Evolutionary conservation across 2,888 invertebrate species (phyloP), one percentile per base, ranked within the genome.

Genomic region (Standfussiana lucernea): DNA sequence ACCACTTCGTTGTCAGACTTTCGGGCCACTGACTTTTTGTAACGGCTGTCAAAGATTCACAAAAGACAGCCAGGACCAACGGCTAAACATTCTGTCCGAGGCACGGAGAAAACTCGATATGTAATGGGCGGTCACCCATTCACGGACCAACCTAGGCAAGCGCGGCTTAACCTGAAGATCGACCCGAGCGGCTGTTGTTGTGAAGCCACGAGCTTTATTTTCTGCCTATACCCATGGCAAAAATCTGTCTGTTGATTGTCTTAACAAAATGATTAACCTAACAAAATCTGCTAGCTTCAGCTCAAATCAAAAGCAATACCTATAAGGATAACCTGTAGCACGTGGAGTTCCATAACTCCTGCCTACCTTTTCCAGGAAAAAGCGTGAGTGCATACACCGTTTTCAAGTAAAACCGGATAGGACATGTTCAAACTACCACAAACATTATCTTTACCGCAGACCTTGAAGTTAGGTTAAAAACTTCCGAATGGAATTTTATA

Each of bases 401-500:
- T 81, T 59, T 66, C 56, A 37, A n/a, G n/a, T 66, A 61, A 74
- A 45, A n/a, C 35, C 59, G 13, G 28, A 35, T 47, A 53, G 53
- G 37, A 50, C 45, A 68, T n/a, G 10, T 42, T 15, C 35, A 15
- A 7, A 45, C 0, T 28, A 75, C 83, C 66, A 59, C 59, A 59
- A 32, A 59, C 28, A 69, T 62, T 37, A 67, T 40, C 21, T 8
- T 4, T 7, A 53, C 83, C 18, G 28, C 40, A 47, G 56, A n/a
- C 64, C 71, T 73, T 62, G 56, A 66, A 15, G 0, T 35, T 24
- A 50, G 6, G 13, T 59, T 21, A 69, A 85, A 83, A 86, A 28
- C 40, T 66, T 74, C 83, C 74, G 15, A 77, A 77, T 2, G 86
- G 82, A 85, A 85, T 74, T 65, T 77, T 77, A 47, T 70, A 59